phyloP scores from a whole-genome alignment of 2,113 vertebrate genomes.

The Calidris pygmaea region DNA sequence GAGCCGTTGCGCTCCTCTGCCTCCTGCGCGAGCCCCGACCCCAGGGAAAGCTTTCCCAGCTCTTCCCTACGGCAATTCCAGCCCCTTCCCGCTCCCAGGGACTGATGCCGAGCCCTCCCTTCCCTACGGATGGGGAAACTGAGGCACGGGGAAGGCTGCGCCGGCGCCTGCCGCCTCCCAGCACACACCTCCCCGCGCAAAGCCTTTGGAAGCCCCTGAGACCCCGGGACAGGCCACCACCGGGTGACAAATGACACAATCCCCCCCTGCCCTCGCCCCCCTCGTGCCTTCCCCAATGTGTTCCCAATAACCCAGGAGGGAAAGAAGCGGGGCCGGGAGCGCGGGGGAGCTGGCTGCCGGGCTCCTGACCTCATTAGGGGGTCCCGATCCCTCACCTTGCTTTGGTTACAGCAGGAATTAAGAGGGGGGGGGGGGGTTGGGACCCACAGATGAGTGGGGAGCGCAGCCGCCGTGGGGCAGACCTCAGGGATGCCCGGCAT shows the following conservation, averaged over 20 bases:
- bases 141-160: not conserved
- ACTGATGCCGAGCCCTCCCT: not conserved
- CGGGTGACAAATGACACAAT: not conserved
- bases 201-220: not conserved
- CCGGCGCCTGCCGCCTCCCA: not conserved
- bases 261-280: not conserved
- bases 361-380: not conserved
- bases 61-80: accelerated
- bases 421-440: not conserved
- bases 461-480: not conserved
- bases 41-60: not conserved
- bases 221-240: accelerated
- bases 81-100: not conserved
- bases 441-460: not conserved
- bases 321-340: not conserved
- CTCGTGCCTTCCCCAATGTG: not conserved
- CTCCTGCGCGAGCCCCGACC: not conserved
- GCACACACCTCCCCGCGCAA: accelerated
- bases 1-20: not conserved
- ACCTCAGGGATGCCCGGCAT: not conserved
- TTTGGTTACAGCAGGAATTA: not conserved
- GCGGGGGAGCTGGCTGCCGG: not conserved
- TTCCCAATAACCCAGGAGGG: not conserved
- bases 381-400: not conserved
- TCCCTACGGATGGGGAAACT: not conserved